A percentile compares a stretch with the other conserved stretches of the same genome.
phyloP scores from a whole-genome alignment of 2,113 vertebrate genomes.

The Pristiophorus japonicus region DNA sequence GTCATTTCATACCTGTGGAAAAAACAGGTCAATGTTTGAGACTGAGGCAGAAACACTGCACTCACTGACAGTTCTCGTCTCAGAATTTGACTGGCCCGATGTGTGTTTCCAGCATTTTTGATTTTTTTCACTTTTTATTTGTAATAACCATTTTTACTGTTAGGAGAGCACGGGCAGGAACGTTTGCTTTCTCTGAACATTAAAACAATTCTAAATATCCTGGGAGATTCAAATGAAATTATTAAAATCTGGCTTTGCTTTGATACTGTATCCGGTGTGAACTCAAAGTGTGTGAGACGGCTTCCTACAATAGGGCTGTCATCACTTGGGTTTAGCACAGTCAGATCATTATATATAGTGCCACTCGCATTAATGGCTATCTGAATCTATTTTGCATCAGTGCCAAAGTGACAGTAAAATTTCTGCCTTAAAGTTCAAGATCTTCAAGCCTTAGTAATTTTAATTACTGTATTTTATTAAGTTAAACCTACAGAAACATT shows the following conservation, averaged over 20 bases:
- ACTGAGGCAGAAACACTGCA: not conserved
- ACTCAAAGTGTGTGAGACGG: not conserved
- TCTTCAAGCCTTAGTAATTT: not conserved
- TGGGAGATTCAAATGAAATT: not conserved
- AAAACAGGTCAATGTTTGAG: not conserved
- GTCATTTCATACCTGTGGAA: not conserved
- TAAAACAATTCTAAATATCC: not conserved
- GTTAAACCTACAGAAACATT: not conserved
- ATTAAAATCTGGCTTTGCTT: not conserved
- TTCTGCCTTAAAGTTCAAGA: not conserved
- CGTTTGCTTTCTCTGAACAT: not conserved
- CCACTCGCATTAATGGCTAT: not conserved
- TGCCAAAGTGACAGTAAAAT: not conserved
- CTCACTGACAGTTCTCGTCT: not conserved
- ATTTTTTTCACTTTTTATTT: not conserved
- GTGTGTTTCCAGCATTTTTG: not conserved
- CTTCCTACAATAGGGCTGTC: not conserved
- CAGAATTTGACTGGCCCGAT: not conserved
- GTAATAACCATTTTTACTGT: not conserved
- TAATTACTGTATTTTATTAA: not conserved
- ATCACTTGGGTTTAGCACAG: not conserved
- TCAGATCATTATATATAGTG: not conserved
- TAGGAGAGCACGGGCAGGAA: too few species aligned
- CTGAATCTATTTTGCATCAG: not conserved
- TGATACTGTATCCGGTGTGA: not conserved